These are phyloP conservation scores for Melanostoma scalare DNA, from an alignment of 2,888 invertebrate genomes.

Conservation along the genomic window DNA sequence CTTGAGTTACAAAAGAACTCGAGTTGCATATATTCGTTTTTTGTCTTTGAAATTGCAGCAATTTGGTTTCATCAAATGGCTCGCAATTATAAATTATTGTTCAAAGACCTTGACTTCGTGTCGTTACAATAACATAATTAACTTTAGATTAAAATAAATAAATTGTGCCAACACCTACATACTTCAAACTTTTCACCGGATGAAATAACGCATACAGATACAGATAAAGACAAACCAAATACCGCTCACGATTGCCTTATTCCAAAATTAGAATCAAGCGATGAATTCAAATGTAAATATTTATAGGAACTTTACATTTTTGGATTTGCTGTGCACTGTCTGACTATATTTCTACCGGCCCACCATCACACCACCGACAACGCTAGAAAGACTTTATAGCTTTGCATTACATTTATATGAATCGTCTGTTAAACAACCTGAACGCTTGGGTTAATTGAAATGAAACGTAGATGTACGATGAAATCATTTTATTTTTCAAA, in stretches of 20 bases:
- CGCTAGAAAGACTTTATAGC: neutral
- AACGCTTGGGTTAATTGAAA: slow-evolving; percentile 30
- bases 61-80: too few species aligned
- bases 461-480: slow-evolving; percentile 15
- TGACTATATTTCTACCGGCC: neutral
- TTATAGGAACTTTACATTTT: slow-evolving; percentile 38
- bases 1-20: too few species aligned
- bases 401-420: slow-evolving; percentile 18
- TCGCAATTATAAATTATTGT: too few species aligned
- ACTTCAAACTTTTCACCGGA: neutral
- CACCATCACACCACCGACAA: too few species aligned
- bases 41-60: too few species aligned
- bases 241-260: slow-evolving; percentile 15
- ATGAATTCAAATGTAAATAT: slow-evolving; percentile 55
- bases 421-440: slow-evolving; percentile 10
- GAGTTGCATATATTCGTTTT: too few species aligned
- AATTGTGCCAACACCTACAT: too few species aligned
- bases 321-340: slow-evolving; percentile 14
- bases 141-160: too few species aligned
- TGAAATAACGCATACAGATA: neutral
- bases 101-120: too few species aligned
- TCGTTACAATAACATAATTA: too few species aligned
- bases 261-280: slow-evolving; percentile 54
- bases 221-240: neutral
- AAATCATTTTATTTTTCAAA: slow-evolving; percentile 14